Evolutionary conservation across 2,888 invertebrate species (phyloP), one percentile per base, ranked within the genome.

Genomic region (Pyrocoelia pectoralis): DNA sequence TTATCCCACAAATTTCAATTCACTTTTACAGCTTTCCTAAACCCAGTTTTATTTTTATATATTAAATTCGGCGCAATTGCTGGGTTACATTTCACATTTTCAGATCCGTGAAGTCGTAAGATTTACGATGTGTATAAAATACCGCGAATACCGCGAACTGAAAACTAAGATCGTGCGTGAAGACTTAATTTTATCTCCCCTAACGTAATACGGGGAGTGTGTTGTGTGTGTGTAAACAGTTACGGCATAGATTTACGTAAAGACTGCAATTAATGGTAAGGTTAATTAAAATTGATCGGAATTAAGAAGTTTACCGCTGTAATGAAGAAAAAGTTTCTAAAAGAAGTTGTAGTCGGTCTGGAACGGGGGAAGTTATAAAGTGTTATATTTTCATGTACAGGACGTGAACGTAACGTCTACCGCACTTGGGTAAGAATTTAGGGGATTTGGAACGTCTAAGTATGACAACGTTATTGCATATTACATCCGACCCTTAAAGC

Each of bases 401-500:
- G 54, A 63, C 50, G 49, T 54, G 57, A 40, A 59, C 54, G 49
- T 53, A 63, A 54, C 55, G 50, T 55, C 48, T 55, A 49, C 41
- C 38, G 55, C 43, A 58, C 49, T 54, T 51, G 49, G 38, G 43
- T 49, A 57, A 57, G 57, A 62, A 62, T 62, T 62, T 62, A 62
- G 49, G 52, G 56, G 52, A 33, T 57, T 33, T 17, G 46, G 48
- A 50, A 38, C 46, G 19, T 40, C 51, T 55, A 57, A 43, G 46
- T 51, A 38, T 50, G 43, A 55, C 41, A 55, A 51, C 54, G 58
- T 66, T 66, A 67, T 56, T 67, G 67, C 67, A 67, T 64, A 67
- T 67, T 67, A 67, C 64, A 64, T 67, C 67, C 67, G 67, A 52
- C 59, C 64, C 56, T 64, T 24, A 24, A 41, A 55, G 60, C 61